Percentiles rank a stretch among this genome's conserved stretches.
These are phyloP conservation scores for Drosophila eugracilis DNA, from an alignment of 1,140 invertebrate species.

Conservation along the genomic window DNA sequence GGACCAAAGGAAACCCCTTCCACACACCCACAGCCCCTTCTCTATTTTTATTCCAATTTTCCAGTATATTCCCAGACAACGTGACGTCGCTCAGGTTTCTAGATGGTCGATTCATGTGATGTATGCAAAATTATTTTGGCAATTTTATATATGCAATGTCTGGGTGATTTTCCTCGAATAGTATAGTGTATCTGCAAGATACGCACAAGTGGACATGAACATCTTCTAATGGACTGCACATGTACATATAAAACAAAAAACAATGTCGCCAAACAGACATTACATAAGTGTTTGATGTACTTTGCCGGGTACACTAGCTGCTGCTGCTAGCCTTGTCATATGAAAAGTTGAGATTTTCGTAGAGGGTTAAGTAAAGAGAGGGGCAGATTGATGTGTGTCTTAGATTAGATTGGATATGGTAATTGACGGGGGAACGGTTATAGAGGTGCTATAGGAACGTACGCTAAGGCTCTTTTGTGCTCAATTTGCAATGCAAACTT, in stretches of 20 bases:
- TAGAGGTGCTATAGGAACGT: background rate
- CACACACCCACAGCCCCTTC: background rate
- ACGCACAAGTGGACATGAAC: constrained; percentile 32
- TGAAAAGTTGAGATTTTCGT: constrained; percentile 17
- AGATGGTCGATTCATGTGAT: constrained; percentile 22
- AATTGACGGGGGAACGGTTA: constrained; percentile 15
- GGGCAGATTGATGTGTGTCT: constrained; percentile 41
- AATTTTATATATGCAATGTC: constrained; percentile 46
- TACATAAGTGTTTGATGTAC: constrained; percentile 33
- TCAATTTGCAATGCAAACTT: constrained; percentile 33
- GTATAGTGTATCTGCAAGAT: constrained; percentile 45
- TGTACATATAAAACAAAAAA: constrained; percentile 17
- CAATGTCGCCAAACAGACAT: constrained; percentile 15
- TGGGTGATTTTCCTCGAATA: constrained; percentile 28
- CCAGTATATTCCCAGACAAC: constrained; percentile 30
- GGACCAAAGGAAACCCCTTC: constrained; percentile 41
- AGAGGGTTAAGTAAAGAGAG: constrained; percentile 8
- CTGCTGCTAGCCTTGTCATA: no score
- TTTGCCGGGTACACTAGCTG: background rate
- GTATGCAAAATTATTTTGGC: constrained; percentile 57
- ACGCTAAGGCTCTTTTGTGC: constrained; percentile 26
- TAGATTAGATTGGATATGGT: constrained; percentile 50
- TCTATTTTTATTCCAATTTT: constrained; percentile 1
- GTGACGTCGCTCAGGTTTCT: constrained; percentile 32
- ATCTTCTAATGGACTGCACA: constrained; percentile 23